Evolutionary conservation across 2,888 invertebrate genomes (phyloP).

Genomic region (Monopis laevigella): DNA sequence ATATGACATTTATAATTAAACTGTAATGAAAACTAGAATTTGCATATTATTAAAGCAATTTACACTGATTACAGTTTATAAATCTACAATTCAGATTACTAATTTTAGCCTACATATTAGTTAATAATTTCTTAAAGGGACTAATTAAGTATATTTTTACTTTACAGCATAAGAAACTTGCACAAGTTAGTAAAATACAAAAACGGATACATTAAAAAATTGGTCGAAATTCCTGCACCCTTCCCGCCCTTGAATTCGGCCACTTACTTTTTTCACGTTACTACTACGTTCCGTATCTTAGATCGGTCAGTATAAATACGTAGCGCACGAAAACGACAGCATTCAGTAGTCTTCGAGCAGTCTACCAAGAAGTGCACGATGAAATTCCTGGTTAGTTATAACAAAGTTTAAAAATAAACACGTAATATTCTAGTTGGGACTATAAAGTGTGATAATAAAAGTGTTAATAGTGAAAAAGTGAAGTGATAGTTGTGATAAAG

Average conservation of each 20-base stretch:
- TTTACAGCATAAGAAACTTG: too few species aligned
- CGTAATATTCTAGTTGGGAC: not conserved
- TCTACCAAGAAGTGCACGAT: slow-evolving; percentile 64
- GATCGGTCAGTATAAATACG: slow-evolving; percentile 53
- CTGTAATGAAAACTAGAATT: too few species aligned
- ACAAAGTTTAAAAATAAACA: slow-evolving; percentile 6
- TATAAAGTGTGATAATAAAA: not conserved
- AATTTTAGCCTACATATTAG: too few species aligned
- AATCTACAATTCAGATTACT: too few species aligned
- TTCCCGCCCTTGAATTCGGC: slow-evolving; percentile 56
- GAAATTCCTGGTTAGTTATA: slow-evolving; percentile 56
- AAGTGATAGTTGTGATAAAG: not conserved
- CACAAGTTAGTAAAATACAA: not conserved
- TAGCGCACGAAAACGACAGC: slow-evolving; percentile 46
- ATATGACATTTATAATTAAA: too few species aligned
- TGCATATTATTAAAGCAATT: too few species aligned
- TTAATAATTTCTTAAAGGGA: too few species aligned
- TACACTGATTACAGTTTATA: too few species aligned
- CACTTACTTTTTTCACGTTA: slow-evolving; percentile 61
- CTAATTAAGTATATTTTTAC: too few species aligned
- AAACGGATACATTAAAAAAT: not conserved
- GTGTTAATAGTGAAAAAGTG: not conserved
- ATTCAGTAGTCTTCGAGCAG: slow-evolving; percentile 65
- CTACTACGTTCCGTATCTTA: slow-evolving; percentile 44
- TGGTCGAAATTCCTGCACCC: slow-evolving; percentile 38